Percentiles rank a stretch among this genome's conserved stretches.
These are phyloP conservation scores for Catharus minimus DNA, from an alignment of 2,113 vertebrate genomes.

Conservation along the genomic window DNA sequence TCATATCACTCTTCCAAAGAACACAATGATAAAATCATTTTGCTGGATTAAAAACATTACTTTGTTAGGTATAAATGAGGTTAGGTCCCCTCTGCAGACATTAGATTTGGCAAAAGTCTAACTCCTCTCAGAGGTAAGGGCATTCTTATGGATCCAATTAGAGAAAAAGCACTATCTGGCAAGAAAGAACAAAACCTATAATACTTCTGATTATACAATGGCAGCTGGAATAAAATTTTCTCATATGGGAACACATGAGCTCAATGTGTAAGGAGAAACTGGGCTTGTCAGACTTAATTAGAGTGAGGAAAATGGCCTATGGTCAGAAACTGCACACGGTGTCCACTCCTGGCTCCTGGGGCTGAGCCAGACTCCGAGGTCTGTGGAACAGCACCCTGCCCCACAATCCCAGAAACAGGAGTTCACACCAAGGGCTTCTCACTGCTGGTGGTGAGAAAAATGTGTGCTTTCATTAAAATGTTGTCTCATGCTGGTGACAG, in stretches of 20 bases:
- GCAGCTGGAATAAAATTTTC: constrained; percentile 44
- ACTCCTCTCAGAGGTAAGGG: constrained; percentile 48
- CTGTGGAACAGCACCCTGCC: neutral
- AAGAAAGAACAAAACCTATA: constrained; percentile 22
- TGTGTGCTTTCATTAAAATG: neutral
- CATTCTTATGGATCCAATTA: constrained; percentile 64
- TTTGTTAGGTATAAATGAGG: constrained; percentile 4
- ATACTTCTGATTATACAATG: constrained; percentile 34
- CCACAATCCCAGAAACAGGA: neutral
- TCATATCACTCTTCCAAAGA: neutral
- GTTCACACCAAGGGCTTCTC: neutral
- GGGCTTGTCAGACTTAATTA: constrained; percentile 44
- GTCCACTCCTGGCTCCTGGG: constrained; percentile 6
- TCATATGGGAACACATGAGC: constrained; percentile 17
- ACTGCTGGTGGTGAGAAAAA: neutral
- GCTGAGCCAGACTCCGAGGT: neutral
- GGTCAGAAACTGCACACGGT: neutral
- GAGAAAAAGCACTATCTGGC: constrained; percentile 44
- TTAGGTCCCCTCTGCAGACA: constrained; percentile 8
- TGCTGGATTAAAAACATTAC: neutral
- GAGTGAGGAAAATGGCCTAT: neutral
- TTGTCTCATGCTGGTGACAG: neutral
- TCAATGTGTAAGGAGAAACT: constrained; percentile 20
- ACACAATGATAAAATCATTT: neutral
- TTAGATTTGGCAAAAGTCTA: constrained; percentile 13